Percentiles rank a stretch among this genome's conserved stretches.
These are phyloP conservation scores for Clytia hemisphaerica DNA, from an alignment of 30 jellyfish, hydroid and myxozoan species.

Conservation along the genomic window DNA sequence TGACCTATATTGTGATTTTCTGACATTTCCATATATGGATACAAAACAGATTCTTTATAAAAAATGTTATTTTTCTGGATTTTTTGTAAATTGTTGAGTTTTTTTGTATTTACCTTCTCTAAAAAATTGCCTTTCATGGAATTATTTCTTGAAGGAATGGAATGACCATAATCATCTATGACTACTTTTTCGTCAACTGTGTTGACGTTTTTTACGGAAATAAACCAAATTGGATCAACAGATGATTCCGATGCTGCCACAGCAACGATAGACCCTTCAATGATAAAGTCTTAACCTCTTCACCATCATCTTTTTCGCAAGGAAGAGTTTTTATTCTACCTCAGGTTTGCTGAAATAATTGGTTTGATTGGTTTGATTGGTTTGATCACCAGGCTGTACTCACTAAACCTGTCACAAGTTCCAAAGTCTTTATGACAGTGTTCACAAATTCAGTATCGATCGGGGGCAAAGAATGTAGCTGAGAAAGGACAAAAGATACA, in stretches of 20 bases:
- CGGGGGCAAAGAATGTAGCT: conserved; percentile 1
- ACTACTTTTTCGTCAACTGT: no score
- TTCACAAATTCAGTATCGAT: conserved; percentile 5
- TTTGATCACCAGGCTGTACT: no score
- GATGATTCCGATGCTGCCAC: conserved; percentile 6
- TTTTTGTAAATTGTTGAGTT: neutral
- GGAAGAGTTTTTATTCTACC: no score
- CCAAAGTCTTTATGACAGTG: conserved; percentile 8
- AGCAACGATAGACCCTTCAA: conserved; percentile 4
- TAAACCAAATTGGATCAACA: conserved; percentile 12
- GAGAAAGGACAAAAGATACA: neutral
- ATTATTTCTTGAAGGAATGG: conserved; percentile 4
- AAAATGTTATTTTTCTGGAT: neutral
- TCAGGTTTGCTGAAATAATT: conserved; percentile 4
- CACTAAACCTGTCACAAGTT: neutral
- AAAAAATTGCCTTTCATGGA: neutral
- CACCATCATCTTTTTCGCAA: conserved; percentile 5
- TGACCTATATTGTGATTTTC: no score
- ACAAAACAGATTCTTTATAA: conserved; percentile 9
- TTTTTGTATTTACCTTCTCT: conserved; percentile 2
- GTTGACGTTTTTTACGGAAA: conserved; percentile 3
- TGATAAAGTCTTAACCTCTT: conserved; percentile 11
- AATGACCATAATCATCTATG: neutral
- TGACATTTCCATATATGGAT: conserved; percentile 5
- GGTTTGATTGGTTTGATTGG: conserved; percentile 4